Conservation (phyloP, 2,888 invertebrate species). For the Ferrisia virgata region DNA sequence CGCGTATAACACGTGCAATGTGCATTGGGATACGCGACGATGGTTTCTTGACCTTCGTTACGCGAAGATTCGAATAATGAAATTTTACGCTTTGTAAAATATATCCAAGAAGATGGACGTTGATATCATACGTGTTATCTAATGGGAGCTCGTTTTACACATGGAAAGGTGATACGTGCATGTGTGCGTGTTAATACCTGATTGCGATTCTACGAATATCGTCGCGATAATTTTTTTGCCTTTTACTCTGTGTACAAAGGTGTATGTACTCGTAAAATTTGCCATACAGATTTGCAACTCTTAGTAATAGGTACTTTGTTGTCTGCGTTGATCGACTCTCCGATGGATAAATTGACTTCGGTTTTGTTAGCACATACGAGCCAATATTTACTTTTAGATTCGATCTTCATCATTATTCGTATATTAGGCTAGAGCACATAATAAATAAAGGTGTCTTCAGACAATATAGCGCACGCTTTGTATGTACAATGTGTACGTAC, state of each 20-base stretch:
- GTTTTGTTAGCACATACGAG: neutral
- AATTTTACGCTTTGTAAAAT: conserved; percentile 26
- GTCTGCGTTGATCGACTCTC: neutral
- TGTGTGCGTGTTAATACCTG: neutral
- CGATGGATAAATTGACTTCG: neutral
- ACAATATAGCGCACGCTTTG: neutral
- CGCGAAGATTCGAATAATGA: neutral
- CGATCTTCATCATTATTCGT: neutral
- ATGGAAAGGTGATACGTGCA: neutral
- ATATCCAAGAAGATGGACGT: neutral
- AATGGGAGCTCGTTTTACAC: neutral
- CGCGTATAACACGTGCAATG: neutral
- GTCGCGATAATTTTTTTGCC: neutral
- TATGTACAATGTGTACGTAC: no score
- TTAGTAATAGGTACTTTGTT: neutral
- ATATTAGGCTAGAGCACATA: no score
- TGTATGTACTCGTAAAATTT: no score
- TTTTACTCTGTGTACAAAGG: neutral
- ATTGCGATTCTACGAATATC: neutral
- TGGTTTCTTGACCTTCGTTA: conserved; percentile 31
- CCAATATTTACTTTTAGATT: neutral
- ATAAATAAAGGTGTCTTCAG: neutral
- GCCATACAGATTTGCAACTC: neutral
- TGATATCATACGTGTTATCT: neutral
- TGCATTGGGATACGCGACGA: neutral